Evolutionary conservation across 1,140 invertebrate genomes (phyloP).

Genomic region (Panagrolaimus sp.): DNA sequence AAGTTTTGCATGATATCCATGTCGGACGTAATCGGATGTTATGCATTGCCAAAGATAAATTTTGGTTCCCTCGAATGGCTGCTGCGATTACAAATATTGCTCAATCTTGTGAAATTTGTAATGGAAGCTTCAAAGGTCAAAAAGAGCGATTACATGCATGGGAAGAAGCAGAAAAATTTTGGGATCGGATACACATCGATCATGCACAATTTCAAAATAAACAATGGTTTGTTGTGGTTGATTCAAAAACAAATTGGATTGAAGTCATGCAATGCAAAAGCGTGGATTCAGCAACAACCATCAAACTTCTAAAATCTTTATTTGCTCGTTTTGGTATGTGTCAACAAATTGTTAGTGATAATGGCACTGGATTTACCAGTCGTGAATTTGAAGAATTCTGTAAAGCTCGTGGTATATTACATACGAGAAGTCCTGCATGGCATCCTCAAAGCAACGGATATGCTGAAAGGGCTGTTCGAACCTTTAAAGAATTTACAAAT

Average conservation of each 20-base stretch:
- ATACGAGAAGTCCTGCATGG: background rate
- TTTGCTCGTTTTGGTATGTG: background rate
- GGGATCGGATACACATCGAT: background rate
- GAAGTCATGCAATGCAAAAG: background rate
- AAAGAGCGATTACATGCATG: background rate
- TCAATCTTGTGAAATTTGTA: background rate
- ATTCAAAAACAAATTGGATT: background rate
- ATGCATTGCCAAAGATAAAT: conserved; percentile 42
- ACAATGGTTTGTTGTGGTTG: background rate
- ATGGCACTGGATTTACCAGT: background rate
- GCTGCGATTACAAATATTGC: background rate
- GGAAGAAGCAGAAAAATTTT: background rate
- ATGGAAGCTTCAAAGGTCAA: background rate
- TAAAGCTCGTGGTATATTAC: background rate
- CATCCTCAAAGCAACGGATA: conserved; percentile 7
- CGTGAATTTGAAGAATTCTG: background rate
- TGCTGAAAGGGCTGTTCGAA: background rate
- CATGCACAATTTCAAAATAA: background rate
- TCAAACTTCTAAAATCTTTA: background rate
- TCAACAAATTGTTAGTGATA: background rate
- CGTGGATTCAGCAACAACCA: background rate
- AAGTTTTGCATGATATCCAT: conserved; percentile 47
- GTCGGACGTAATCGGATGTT: conserved; percentile 55
- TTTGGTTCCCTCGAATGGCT: conserved; percentile 21
- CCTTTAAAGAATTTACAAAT: background rate